phyloP scores from a whole-genome alignment of 2,113 vertebrate genomes.

The Canis aureus region DNA sequence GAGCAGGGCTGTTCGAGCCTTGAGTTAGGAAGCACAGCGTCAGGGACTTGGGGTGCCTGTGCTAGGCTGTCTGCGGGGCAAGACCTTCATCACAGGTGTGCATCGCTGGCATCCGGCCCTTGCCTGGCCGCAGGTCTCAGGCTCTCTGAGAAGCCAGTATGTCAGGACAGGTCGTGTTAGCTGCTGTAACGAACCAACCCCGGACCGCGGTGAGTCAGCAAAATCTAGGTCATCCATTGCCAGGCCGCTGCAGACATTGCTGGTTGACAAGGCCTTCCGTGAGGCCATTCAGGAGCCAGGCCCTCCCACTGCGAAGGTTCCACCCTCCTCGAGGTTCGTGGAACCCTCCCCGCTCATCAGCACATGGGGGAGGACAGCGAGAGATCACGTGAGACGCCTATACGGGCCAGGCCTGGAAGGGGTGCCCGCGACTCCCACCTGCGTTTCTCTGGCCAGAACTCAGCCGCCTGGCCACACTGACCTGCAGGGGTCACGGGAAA shows the following conservation, averaged over 20 bases:
- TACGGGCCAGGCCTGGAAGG: not conserved
- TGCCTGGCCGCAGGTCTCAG: not conserved
- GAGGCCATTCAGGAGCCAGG: not conserved
- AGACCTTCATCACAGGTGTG: no score
- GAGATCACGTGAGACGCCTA: fast-evolving
- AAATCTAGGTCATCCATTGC: not conserved
- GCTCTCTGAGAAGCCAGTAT: not conserved
- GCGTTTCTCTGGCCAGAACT: not conserved
- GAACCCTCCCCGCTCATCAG: not conserved
- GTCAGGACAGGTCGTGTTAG: not conserved
- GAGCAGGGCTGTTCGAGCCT: not conserved
- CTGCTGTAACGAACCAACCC: not conserved
- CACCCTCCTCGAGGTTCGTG: not conserved
- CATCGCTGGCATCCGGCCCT: not conserved
- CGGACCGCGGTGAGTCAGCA: not conserved
- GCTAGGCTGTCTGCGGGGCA: not conserved
- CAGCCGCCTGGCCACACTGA: not conserved
- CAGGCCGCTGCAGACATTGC: not conserved
- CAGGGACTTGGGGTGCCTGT: not conserved
- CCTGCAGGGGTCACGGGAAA: not conserved
- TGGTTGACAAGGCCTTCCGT: not conserved
- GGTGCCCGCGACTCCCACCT: not conserved
- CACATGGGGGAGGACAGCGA: not conserved
- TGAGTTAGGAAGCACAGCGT: not conserved
- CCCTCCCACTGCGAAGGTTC: not conserved